These are phyloP conservation scores for Hydrophis major DNA, from an alignment of 2,797 vertebrate species.

Conservation along the genomic window DNA sequence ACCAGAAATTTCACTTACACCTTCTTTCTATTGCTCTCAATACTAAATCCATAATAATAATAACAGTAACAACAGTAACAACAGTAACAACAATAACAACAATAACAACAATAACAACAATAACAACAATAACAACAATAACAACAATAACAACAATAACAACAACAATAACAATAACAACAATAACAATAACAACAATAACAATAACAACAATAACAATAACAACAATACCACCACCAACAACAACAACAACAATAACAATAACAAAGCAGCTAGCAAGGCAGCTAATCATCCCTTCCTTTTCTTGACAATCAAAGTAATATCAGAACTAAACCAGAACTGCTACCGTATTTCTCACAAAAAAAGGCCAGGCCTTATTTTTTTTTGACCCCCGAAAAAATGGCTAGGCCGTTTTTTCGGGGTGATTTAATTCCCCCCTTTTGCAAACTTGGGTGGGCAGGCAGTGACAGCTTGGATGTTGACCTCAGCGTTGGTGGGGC, in stretches of 20 bases:
- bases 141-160: too few relatives aligned
- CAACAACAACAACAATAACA: too few relatives aligned
- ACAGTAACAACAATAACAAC: too few relatives aligned
- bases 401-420: too few relatives aligned
- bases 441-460: too few relatives aligned
- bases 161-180: too few relatives aligned
- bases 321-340: background rate
- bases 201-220: too few relatives aligned
- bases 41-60: background rate
- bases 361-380: too few relatives aligned
- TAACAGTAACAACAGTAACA: background rate
- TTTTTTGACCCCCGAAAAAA: too few relatives aligned
- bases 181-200: background rate
- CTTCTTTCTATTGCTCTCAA: background rate
- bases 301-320: background rate
- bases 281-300: background rate
- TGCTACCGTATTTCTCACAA: background rate
- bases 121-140: background rate
- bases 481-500: too few relatives aligned
- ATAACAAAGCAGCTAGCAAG: background rate
- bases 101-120: background rate
- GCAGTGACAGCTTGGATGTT: too few relatives aligned
- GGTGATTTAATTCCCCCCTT: too few relatives aligned
- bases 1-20: background rate
- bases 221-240: background rate